phyloP scores from a whole-genome alignment of 2,797 vertebrate species.

The Prunella strophiata region DNA sequence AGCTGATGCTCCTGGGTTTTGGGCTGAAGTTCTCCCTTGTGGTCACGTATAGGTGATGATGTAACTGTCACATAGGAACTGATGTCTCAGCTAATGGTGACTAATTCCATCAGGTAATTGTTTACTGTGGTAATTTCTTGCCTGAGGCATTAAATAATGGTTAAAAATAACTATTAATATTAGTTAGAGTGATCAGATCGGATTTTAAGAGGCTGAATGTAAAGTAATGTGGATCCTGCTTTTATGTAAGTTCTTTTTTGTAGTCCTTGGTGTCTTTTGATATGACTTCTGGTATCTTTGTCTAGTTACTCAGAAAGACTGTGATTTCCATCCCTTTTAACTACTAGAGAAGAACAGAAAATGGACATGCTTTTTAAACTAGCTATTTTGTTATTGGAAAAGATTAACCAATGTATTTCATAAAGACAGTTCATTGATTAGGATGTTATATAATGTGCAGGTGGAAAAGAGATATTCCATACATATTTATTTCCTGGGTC shows the following conservation, averaged over 20 bases:
- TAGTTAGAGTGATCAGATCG: neutral
- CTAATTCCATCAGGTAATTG: neutral
- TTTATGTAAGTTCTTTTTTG: neutral
- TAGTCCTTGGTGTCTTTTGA: neutral
- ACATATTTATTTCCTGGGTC: neutral
- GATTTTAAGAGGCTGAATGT: neutral
- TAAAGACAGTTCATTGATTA: neutral
- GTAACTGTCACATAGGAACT: neutral
- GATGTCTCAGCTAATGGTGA: neutral
- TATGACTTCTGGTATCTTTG: neutral
- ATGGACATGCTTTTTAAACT: neutral
- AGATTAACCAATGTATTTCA: neutral
- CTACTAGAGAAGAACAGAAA: neutral
- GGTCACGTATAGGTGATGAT: neutral
- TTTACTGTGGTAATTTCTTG: neutral
- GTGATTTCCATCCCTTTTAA: neutral
- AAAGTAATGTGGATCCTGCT: accelerated
- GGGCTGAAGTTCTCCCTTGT: neutral
- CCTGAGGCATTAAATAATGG: neutral
- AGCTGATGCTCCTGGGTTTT: neutral
- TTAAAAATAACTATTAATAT: neutral
- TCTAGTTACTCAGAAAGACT: neutral
- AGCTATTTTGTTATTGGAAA: neutral
- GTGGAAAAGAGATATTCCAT: neutral
- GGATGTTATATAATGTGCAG: neutral